Conservation (phyloP, 2,797 vertebrate species). For the Thunnus albacares region DNA sequence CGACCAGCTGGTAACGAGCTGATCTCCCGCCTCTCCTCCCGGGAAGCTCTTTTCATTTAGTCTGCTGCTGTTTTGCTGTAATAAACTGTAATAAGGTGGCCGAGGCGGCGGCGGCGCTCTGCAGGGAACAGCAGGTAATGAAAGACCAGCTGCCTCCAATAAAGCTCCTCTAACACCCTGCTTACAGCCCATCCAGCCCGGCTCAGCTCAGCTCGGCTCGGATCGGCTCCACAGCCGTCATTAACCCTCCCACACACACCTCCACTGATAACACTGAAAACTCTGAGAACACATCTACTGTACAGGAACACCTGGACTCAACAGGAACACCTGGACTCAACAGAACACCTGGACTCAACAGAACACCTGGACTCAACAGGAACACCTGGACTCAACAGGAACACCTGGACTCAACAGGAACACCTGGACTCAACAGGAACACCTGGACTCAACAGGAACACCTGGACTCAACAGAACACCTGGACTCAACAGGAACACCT, state of each 20-base stretch:
- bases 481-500: too few relatives aligned
- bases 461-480: too few relatives aligned
- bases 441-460: too few relatives aligned
- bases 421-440: too few relatives aligned
- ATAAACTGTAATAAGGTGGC: slow-evolving; percentile 83
- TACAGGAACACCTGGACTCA: too few relatives aligned
- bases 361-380: too few relatives aligned
- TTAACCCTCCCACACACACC: slow-evolving; percentile 59
- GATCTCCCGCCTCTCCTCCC: slow-evolving; percentile 62
- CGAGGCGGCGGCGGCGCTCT: slow-evolving; percentile 66
- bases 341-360: too few relatives aligned
- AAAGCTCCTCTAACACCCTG: slow-evolving; percentile 78
- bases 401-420: too few relatives aligned
- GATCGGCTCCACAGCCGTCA: slow-evolving; percentile 45
- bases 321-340: too few relatives aligned
- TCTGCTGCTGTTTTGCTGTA: slow-evolving; percentile 74
- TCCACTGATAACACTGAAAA: not conserved
- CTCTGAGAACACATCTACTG: too few relatives aligned
- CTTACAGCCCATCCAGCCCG: slow-evolving; percentile 69
- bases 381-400: too few relatives aligned
- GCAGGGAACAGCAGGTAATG: slow-evolving; percentile 80
- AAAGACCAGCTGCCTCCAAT: slow-evolving; percentile 78
- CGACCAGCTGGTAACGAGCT: slow-evolving; percentile 61
- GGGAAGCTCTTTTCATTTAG: slow-evolving; percentile 79
- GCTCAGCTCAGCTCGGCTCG: slow-evolving; percentile 62